Conservation (phyloP, 2,113 vertebrate species). For the Bos javanicus region DNA sequence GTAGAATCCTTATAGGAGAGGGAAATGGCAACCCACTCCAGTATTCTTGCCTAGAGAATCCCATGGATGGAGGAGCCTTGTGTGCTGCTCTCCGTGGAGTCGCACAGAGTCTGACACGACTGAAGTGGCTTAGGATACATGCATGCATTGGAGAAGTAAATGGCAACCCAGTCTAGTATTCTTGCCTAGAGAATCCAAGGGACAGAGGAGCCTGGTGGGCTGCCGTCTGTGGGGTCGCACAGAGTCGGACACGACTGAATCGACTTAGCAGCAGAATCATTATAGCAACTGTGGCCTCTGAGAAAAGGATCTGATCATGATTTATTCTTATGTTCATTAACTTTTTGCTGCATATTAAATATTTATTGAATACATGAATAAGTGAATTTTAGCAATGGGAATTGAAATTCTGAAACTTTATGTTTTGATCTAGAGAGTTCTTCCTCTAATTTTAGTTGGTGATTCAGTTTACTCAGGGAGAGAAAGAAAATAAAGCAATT, state of each 20-base stretch:
- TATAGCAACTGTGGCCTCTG: background rate
- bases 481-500: background rate
- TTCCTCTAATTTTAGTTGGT: constrained; percentile 11
- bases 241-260: background rate
- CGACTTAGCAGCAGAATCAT: background rate
- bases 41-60: background rate
- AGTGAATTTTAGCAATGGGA: background rate
- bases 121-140: background rate
- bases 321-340: background rate
- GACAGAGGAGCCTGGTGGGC: background rate
- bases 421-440: constrained; percentile 17
- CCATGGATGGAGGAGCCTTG: background rate
- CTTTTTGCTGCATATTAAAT: background rate
- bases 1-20: background rate
- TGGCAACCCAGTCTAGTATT: background rate
- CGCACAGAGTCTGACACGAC: fast-evolving
- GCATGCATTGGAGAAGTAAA: too few relatives aligned
- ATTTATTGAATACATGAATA: background rate
- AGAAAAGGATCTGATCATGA: background rate
- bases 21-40: background rate
- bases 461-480: background rate
- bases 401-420: background rate
- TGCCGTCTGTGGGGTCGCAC: background rate
- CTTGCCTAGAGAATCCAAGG: background rate
- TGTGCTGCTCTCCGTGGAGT: background rate